phyloP scores from a whole-genome alignment of 2,888 invertebrate species.

The Monochamus alternatus region DNA sequence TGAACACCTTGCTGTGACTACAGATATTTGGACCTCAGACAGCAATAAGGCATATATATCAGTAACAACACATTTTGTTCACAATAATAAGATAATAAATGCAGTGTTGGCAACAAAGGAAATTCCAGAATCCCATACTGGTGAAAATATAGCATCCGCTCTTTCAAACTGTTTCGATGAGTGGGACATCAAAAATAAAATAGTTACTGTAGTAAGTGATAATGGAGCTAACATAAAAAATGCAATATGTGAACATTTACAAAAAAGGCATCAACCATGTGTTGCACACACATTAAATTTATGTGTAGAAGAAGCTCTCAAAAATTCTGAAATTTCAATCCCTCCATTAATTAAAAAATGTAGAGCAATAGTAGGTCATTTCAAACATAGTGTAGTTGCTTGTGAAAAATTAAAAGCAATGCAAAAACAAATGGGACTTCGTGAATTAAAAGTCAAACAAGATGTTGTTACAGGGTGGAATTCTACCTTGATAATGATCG shows the following conservation, averaged over 20 bases:
- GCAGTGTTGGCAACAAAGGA: not conserved
- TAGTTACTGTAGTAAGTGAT: not conserved
- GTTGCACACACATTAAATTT: slow-evolving; percentile 42
- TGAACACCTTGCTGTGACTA: not conserved
- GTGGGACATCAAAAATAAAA: not conserved
- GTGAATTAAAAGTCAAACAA: slow-evolving; percentile 1
- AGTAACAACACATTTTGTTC: not conserved
- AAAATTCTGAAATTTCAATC: slow-evolving; percentile 18
- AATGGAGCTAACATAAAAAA: slow-evolving; percentile 9
- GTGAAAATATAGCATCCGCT: not conserved
- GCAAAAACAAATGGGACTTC: slow-evolving; percentile 31
- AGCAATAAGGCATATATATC: not conserved
- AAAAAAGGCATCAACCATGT: slow-evolving; percentile 28
- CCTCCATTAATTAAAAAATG: slow-evolving; percentile 45
- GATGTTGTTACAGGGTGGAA: not conserved
- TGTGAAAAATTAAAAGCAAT: slow-evolving; percentile 40
- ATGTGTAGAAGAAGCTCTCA: slow-evolving; percentile 21
- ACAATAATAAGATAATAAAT: not conserved
- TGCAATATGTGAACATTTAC: slow-evolving; percentile 21
- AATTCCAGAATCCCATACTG: not conserved
- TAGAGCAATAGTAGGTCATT: slow-evolving; percentile 47
- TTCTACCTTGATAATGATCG: not conserved
- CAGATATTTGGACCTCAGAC: not conserved
- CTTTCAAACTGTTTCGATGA: not conserved
- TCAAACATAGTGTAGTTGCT: slow-evolving; percentile 46